Percentiles rank a stretch among this genome's conserved stretches.
These are phyloP conservation scores for Elgaria multicarinata DNA, from an alignment of 2,113 vertebrate genomes.

Conservation along the genomic window DNA sequence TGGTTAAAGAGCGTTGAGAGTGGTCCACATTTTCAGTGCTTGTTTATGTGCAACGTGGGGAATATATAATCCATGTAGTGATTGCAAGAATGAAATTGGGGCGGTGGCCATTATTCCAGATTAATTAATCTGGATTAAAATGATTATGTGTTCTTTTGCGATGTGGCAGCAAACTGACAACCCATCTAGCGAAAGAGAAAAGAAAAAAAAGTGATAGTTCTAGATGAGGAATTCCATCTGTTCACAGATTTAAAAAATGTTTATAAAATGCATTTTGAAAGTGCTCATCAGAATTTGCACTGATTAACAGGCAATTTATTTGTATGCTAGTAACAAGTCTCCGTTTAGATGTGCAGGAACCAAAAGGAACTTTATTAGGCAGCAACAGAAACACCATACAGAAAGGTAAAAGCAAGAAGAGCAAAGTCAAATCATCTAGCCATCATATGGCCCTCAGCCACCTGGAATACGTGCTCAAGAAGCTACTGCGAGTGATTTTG, in stretches of 20 bases:
- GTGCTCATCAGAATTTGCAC: background rate
- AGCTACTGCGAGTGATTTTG: background rate
- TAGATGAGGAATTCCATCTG: background rate
- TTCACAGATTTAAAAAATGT: too few species aligned
- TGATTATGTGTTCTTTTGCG: background rate
- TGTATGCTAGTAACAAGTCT: background rate
- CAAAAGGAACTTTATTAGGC: conserved; percentile 66
- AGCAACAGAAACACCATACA: conserved; percentile 41
- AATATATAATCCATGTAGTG: background rate
- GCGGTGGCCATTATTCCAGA: background rate
- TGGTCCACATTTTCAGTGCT: background rate
- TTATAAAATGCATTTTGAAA: background rate
- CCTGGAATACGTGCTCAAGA: background rate
- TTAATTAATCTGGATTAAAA: background rate
- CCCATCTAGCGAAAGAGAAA: background rate
- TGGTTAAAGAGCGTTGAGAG: background rate
- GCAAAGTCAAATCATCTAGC: background rate
- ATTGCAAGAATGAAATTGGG: background rate
- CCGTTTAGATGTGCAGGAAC: conserved; percentile 25
- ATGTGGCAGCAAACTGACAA: background rate
- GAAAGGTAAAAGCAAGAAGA: conserved; percentile 40
- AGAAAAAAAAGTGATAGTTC: background rate
- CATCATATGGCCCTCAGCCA: conserved; percentile 4
- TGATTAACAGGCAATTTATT: background rate
- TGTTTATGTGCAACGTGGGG: background rate